Base-by-base conservation (phyloP, 1,140 invertebrate genomes). In the Heliconius melpomene region DNA sequence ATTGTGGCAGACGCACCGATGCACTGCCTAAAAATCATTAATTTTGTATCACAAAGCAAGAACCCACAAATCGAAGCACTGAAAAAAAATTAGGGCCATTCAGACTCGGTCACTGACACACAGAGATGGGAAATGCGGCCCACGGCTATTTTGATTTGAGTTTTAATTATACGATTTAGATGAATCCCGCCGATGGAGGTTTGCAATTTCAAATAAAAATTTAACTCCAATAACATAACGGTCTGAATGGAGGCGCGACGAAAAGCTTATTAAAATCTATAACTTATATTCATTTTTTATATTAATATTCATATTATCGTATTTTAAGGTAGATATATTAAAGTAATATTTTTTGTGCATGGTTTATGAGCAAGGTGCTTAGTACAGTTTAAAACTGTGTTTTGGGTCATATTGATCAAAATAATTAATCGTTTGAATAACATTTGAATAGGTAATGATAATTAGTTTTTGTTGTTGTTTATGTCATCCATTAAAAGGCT, bases 1-100 rank as follows among this genome's bases (percentile, higher is more conserved):
- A 89, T 94, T 94, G 91, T 94, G 81, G 80, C 75, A 87, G 88
- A 90, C 88, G 89, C 87, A 85, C 84, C 88, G 85, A 84, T 88
- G 89, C 89, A 88, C 90, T 92, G 91, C 90, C 92, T 90, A 92
- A 93, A 94, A 94, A 94, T 94, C 93, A 94, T 94, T 94, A 94
- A 94, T 94, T 94, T 93, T 91, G 84, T 88, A 94, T 89, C 91
- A 93, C 93, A 94, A 94, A 93, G 93, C 90, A 85, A 88, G 91
- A 92, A 94, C 92, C 89, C 92, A 94, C 92, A 93, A 93, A 94
- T 94, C 91, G 90, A 93, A 89, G 85, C 81, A 78, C 87, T 89
- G 87, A 94, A 91, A 93, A 57, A 93, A 93, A 94, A 89, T 89
- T 89, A 88, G 81, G 87, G 82, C 83, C 89, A 94, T 93, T 93